These are phyloP conservation scores for Scophthalmus maximus DNA, from an alignment of 2,113 vertebrate species.

Conservation along the genomic window DNA sequence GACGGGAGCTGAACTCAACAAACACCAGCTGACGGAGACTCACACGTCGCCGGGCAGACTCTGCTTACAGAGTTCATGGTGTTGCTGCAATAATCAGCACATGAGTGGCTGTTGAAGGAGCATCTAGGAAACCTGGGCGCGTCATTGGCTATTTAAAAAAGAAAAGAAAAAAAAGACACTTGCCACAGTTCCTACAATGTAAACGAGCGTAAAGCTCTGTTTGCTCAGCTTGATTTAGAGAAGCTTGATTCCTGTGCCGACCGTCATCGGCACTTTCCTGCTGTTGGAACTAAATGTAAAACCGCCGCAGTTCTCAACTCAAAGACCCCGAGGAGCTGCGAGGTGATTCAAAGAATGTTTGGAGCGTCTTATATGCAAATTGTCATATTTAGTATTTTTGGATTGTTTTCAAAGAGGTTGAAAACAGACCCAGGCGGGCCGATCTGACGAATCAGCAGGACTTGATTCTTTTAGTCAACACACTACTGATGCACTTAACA, in stretches of 20 bases:
- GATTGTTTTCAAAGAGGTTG: no score
- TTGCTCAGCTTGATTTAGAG: slow-evolving; percentile 6
- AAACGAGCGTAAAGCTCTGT: neutral
- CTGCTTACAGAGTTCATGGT: neutral
- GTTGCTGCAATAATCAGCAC: neutral
- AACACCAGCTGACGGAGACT: slow-evolving; percentile 4
- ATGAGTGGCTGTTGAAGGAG: neutral
- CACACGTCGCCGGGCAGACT: neutral
- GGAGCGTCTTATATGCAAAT: slow-evolving; percentile 53
- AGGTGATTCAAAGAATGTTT: slow-evolving; percentile 38
- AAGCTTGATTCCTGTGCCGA: neutral
- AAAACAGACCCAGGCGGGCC: neutral
- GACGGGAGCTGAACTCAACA: neutral
- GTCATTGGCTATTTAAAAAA: neutral
- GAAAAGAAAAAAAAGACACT: neutral
- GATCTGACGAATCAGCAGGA: neutral
- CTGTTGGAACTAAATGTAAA: neutral
- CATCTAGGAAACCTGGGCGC: neutral
- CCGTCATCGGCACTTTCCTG: neutral
- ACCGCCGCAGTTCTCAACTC: neutral
- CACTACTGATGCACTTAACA: slow-evolving; percentile 70
- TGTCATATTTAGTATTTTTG: slow-evolving; percentile 51
- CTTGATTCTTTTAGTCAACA: slow-evolving; percentile 24
- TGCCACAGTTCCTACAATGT: neutral
- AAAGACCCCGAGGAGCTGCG: neutral